Evolutionary conservation across 2,113 vertebrate genomes (phyloP).

Genomic region (Martes martes): DNA sequence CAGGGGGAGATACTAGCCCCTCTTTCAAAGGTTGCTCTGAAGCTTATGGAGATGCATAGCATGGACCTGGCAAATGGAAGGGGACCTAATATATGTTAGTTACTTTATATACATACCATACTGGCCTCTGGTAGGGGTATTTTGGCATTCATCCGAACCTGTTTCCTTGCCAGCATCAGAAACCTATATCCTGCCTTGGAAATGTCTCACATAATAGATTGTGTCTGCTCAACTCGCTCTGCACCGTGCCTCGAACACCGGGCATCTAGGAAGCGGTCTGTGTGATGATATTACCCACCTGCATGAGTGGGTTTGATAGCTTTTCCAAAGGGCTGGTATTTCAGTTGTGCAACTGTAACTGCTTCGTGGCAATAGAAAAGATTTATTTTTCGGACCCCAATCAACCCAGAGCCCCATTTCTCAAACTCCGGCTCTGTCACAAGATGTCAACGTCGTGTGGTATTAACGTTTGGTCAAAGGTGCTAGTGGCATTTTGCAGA

Average conservation of each 20-base stretch:
- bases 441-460: slow-evolving; percentile 2
- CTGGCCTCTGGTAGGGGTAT: neutral
- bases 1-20: neutral
- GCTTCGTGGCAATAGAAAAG: slow-evolving; percentile 51
- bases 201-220: slow-evolving; percentile 55
- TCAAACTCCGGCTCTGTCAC: slow-evolving; percentile 52
- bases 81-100: neutral
- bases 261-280: neutral
- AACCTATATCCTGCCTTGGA: slow-evolving; percentile 41
- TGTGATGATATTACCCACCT: slow-evolving; percentile 39
- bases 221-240: neutral
- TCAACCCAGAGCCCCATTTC: slow-evolving; percentile 58
- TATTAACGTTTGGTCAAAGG: slow-evolving; percentile 53
- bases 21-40: neutral
- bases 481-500: slow-evolving; percentile 46
- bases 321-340: slow-evolving; percentile 66
- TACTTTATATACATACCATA: neutral
- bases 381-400: slow-evolving; percentile 65
- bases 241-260: neutral
- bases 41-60: neutral
- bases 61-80: neutral
- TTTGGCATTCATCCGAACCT: slow-evolving; percentile 2
- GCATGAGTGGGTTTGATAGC: slow-evolving; percentile 71
- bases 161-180: neutral
- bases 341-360: slow-evolving; percentile 62